Conservation (phyloP, 2,113 vertebrate species). For the Axis porcinus region DNA sequence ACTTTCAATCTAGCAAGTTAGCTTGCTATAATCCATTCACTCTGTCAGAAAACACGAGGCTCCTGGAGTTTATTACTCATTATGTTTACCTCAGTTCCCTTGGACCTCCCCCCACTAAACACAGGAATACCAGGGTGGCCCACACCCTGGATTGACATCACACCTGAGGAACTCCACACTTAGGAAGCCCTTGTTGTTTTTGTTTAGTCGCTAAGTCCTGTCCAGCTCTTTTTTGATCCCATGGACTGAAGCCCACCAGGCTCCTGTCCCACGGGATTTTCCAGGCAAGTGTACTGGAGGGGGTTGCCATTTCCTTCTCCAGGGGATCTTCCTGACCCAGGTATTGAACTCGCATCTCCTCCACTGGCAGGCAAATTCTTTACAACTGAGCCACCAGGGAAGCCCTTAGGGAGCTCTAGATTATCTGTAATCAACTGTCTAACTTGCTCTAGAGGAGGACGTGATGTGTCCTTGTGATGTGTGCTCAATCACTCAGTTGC, state of each 20-base stretch:
- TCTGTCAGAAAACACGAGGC: background rate
- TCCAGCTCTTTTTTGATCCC: background rate
- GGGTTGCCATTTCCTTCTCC: background rate
- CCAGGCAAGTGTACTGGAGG: background rate
- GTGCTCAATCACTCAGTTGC: background rate
- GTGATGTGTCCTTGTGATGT: background rate
- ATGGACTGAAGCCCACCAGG: background rate
- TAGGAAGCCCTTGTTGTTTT: background rate
- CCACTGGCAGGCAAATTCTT: background rate
- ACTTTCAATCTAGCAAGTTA: background rate
- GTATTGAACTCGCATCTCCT: background rate
- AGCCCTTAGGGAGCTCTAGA: background rate
- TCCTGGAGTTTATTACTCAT: background rate
- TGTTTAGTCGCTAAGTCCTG: background rate
- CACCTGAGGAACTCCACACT: background rate
- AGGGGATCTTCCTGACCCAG: background rate
- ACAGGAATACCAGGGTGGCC: background rate
- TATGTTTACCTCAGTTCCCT: background rate
- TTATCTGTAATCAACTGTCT: background rate
- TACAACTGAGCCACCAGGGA: background rate
- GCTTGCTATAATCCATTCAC: background rate
- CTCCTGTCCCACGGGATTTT: background rate
- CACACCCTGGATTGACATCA: background rate
- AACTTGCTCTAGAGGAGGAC: background rate
- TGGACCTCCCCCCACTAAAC: background rate